Evolutionary conservation across 2,797 vertebrate genomes (phyloP).

Genomic region (Acipenser ruthenus): DNA sequence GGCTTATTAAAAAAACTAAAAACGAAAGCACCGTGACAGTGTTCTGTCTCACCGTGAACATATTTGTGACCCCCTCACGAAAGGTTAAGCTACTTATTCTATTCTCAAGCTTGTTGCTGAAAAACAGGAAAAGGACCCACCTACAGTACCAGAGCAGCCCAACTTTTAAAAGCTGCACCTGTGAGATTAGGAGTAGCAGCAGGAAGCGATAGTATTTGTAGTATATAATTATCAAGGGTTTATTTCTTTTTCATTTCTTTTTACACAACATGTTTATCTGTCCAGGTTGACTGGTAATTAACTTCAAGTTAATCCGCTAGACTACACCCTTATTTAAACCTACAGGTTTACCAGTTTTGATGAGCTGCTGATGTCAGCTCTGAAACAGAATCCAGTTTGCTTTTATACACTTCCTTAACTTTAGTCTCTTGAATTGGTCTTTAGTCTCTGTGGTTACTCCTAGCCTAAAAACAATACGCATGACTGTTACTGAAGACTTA

Average conservation of each 20-base stretch:
- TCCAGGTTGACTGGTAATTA: constrained; percentile 77
- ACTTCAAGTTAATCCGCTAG: constrained; percentile 48
- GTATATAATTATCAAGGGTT: constrained; percentile 77
- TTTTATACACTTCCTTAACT: not conserved
- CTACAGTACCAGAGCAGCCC: constrained; percentile 38
- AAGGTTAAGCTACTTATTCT: constrained; percentile 49
- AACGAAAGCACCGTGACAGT: constrained; percentile 15
- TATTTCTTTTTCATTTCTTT: constrained; percentile 42
- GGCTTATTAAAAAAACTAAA: constrained; percentile 22
- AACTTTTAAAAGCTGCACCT: constrained; percentile 53
- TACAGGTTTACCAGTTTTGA: not conserved
- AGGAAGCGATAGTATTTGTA: constrained; percentile 63
- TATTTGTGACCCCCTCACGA: constrained; percentile 43
- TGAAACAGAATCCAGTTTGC: not conserved
- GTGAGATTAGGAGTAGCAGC: constrained; percentile 64
- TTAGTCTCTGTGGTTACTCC: not conserved
- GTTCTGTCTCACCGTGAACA: constrained; percentile 34
- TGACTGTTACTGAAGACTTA: too few species aligned
- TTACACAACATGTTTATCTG: constrained; percentile 54
- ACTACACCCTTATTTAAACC: constrained; percentile 50
- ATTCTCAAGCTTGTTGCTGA: constrained; percentile 47
- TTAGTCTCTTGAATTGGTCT: not conserved
- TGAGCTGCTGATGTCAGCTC: not conserved
- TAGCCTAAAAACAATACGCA: too few species aligned
- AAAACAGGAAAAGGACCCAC: constrained; percentile 37